Evolutionary conservation across 2,797 vertebrate species (phyloP).

Genomic region (Adrianichthys oophorus): DNA sequence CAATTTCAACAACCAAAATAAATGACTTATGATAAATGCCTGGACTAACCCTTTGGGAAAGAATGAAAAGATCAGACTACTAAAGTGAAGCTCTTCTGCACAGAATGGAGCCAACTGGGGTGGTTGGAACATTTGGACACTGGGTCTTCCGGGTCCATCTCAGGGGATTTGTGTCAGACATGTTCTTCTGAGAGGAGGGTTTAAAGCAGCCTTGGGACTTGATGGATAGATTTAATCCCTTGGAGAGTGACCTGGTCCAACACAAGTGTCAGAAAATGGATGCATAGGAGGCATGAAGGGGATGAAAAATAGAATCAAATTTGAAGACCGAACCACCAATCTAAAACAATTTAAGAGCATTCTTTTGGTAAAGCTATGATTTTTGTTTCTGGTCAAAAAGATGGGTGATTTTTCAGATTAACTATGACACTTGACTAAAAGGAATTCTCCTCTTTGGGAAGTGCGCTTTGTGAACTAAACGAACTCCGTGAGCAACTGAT

Average conservation of each 20-base stretch:
- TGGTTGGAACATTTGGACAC: background rate
- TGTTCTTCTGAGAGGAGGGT: background rate
- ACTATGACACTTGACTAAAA: constrained; percentile 21
- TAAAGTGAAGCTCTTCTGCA: background rate
- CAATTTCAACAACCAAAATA: no score
- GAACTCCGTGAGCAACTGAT: constrained; percentile 44
- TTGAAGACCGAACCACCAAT: no score
- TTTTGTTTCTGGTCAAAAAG: constrained; percentile 10
- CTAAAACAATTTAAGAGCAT: no score
- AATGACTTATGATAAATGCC: no score
- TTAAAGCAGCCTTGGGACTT: background rate
- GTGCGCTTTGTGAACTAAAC: constrained; percentile 32
- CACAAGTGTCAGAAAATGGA: background rate
- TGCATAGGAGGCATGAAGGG: background rate
- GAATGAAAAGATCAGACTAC: background rate
- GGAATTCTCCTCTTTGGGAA: constrained; percentile 34
- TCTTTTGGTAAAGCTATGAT: background rate
- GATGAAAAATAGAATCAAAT: no score
- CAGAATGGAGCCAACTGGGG: background rate
- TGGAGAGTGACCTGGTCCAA: background rate
- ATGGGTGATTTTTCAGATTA: background rate
- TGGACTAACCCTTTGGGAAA: background rate
- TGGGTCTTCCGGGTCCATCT: background rate
- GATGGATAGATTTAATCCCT: background rate
- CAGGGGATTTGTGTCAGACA: background rate